Evolutionary conservation across 2,797 vertebrate genomes (phyloP), one percentile per base, ranked within the genome.

Genomic region (Schizopygopsis malacanthus): DNA sequence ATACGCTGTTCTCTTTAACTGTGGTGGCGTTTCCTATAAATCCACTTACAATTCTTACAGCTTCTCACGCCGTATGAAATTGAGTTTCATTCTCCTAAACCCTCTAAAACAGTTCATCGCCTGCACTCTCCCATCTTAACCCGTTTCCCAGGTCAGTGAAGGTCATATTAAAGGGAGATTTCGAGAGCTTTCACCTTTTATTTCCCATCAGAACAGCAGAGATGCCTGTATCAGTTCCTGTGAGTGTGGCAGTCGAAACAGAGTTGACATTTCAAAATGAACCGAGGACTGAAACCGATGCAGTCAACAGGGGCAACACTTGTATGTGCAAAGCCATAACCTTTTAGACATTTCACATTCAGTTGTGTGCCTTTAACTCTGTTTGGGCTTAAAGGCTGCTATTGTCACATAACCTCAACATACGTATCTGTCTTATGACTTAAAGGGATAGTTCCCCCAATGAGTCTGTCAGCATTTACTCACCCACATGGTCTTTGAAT

Each of bases 231-330:
- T 81, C 72, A 50, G 84, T 61, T 79, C 22, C 28, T 61, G 79
- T 80, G 75, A 83, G 71, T 87, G 75, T 71, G 76, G 86, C 83
- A 85, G 83, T 85, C 81, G 87, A 86, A 87, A 89, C 83, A 83
- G 47, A 79, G 88, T 83, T 89, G 85, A 87, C 88, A 87, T 89
- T 89, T 89, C 54, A 72, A 65, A 87, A 86, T 73, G 85, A 85
- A 89, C 79, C 85, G 16, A 56, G 41, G 73, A 89, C 78, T 75
- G 72, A 87, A 87, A 83, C 83, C 37, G 59, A 85, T 85, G 83
- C 84, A 72, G 77, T 83, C 86, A 81, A 89, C 72, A 84, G 75
- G 63, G 83, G 76, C 75, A 45, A 73, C 37, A 70, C 76, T 80
- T 89, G 69, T 59, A 85, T 76, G 86, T 87, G 88, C 72, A 45